Conservation (phyloP, 2,888 invertebrate genomes). For the Graphium colonna region DNA sequence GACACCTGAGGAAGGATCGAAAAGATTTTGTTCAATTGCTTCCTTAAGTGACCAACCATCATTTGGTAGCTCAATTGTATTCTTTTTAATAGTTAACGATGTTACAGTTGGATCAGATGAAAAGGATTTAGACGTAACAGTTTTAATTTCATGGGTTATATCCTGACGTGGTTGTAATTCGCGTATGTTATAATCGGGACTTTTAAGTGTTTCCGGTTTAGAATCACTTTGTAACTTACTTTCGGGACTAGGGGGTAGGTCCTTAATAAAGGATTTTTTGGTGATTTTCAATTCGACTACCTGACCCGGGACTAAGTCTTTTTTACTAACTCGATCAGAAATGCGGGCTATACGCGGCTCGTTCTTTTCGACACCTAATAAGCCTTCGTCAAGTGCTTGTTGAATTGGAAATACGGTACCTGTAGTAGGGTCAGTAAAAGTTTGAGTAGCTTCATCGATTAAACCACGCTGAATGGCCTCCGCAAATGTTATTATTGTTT, state of each 20-base stretch:
- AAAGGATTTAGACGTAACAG: constrained; percentile 61
- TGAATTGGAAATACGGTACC: constrained; percentile 86
- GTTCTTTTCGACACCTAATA: constrained; percentile 82
- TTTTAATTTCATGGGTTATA: constrained; percentile 53
- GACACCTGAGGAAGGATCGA: constrained; percentile 90
- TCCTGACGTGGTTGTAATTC: constrained; percentile 46
- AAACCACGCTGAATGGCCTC: constrained; percentile 89
- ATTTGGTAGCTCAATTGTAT: constrained; percentile 88
- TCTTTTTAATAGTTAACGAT: constrained; percentile 80
- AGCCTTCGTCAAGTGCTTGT: constrained; percentile 87
- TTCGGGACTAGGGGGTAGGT: constrained; percentile 67
- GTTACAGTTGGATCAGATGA: constrained; percentile 72
- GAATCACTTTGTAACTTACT: constrained; percentile 72
- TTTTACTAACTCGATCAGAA: constrained; percentile 59
- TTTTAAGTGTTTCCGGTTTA: constrained; percentile 79
- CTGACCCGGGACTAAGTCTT: constrained; percentile 67
- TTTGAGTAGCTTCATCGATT: constrained; percentile 88
- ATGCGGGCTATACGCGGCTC: constrained; percentile 63
- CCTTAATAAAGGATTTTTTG: constrained; percentile 73
- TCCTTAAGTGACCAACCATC: constrained; percentile 91
- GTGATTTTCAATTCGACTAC: constrained; percentile 75
- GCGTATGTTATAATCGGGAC: constrained; percentile 70
- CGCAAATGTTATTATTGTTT: constrained; percentile 84
- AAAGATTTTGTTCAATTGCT: constrained; percentile 89
- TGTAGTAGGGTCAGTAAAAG: constrained; percentile 88